These are phyloP conservation scores for Chaenogobius annularis DNA, from an alignment of 2,113 vertebrate genomes.

Conservation along the genomic window DNA sequence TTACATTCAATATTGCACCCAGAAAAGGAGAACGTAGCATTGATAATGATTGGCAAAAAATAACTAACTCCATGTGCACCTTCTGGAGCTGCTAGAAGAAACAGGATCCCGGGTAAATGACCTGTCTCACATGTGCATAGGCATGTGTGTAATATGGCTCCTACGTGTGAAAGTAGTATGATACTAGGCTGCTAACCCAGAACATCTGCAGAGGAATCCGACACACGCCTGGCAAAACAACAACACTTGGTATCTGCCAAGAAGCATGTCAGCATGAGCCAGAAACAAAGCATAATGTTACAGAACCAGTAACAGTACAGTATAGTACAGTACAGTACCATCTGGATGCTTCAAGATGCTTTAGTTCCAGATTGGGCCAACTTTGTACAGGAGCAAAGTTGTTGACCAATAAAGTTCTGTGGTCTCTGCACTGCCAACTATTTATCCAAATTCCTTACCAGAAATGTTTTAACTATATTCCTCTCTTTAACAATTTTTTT, in stretches of 20 bases:
- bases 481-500: background rate
- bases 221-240: conserved; percentile 57
- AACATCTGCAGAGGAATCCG: conserved; percentile 54
- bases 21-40: no score
- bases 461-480: background rate
- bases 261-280: conserved; percentile 1
- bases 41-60: conserved; percentile 4
- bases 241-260: conserved; percentile 27
- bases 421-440: background rate
- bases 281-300: background rate
- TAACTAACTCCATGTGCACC: background rate
- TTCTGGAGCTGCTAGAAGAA: conserved; percentile 11
- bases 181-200: conserved; percentile 45
- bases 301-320: no score
- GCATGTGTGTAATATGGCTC: conserved; percentile 40
- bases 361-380: background rate
- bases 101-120: conserved; percentile 3
- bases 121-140: conserved; percentile 12
- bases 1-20: conserved; percentile 45
- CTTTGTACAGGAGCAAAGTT: background rate
- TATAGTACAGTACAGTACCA: no score
- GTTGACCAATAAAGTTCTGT: background rate
- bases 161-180: conserved; percentile 54
- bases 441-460: background rate
- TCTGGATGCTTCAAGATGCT: background rate